Percentiles rank a stretch among this genome's conserved stretches.
Conservation (phyloP, 2,888 invertebrate species). For the Agrilus biguttatus region DNA sequence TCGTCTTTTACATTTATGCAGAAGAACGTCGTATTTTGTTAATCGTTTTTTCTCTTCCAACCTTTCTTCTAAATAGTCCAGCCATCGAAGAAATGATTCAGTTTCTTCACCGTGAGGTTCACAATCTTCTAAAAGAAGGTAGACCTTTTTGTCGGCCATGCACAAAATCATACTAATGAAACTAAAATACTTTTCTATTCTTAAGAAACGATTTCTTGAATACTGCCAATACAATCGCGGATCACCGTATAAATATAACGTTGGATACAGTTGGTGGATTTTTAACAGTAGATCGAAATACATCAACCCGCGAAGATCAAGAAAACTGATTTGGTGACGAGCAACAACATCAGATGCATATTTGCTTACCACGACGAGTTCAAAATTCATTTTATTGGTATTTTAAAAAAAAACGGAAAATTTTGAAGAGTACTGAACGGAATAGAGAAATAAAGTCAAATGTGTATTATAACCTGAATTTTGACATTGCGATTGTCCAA, state of each 20-base stretch:
- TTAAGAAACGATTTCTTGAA: conserved; percentile 11
- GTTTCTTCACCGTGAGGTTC: conserved; percentile 14
- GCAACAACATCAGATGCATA: conserved; percentile 14
- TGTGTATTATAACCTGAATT: too few relatives aligned
- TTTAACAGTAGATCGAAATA: conserved; percentile 10
- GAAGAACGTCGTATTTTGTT: too few relatives aligned
- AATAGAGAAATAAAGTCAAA: too few relatives aligned
- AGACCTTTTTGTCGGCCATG: conserved; percentile 12
- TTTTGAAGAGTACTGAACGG: too few relatives aligned
- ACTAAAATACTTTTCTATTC: conserved; percentile 16
- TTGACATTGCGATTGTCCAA: too few relatives aligned
- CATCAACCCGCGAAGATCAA: conserved; percentile 3
- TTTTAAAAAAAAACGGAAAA: conserved; percentile 6
- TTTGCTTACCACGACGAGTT: conserved; percentile 14
- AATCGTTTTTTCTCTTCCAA: too few relatives aligned
- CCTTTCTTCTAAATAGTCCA: conserved; percentile 8
- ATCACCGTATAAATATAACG: conserved; percentile 7
- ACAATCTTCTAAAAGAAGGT: conserved; percentile 13
- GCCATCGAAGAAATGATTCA: conserved; percentile 9
- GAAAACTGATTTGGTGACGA: conserved; percentile 6
- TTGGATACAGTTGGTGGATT: conserved; percentile 13
- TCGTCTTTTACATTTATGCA: too few relatives aligned
- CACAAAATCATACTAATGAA: conserved; percentile 13
- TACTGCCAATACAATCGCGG: conserved; percentile 18
- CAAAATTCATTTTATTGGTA: conserved; percentile 11